Evolutionary conservation across 1,140 invertebrate species (phyloP).

Genomic region (Eulimnadia texana): DNA sequence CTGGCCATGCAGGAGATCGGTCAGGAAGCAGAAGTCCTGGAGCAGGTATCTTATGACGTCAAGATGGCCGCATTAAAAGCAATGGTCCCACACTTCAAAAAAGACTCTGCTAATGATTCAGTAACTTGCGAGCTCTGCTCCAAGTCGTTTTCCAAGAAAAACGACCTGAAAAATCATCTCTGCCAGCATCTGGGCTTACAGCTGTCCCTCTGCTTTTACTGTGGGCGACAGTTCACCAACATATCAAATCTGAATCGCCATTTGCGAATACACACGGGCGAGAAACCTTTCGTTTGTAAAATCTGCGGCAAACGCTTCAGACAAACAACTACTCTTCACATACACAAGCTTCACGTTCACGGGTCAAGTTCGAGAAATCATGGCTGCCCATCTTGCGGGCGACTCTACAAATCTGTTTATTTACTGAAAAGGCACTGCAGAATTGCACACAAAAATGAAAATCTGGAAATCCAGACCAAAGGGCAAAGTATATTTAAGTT

Average conservation of each 20-base stretch:
- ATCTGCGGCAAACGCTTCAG: slow-evolving; percentile 12
- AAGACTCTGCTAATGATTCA: too few relatives aligned
- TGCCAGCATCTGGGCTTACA: slow-evolving; percentile 23
- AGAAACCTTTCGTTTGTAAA: slow-evolving; percentile 5
- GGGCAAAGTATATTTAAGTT: slow-evolving; percentile 4
- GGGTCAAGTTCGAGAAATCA: slow-evolving; percentile 19
- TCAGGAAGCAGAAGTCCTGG: background rate
- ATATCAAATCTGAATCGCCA: slow-evolving; percentile 35
- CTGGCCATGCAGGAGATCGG: slow-evolving; percentile 7
- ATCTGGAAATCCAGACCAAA: background rate
- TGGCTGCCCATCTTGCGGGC: slow-evolving; percentile 16
- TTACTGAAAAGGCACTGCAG: slow-evolving; percentile 16
- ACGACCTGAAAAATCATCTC: slow-evolving; percentile 32
- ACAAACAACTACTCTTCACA: slow-evolving; percentile 33
- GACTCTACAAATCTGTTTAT: slow-evolving; percentile 18
- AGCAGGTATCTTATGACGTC: slow-evolving; percentile 2
- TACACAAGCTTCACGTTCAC: slow-evolving; percentile 34
- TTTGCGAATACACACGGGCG: slow-evolving; percentile 19
- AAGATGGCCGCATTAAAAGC: slow-evolving; percentile 7
- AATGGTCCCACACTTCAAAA: slow-evolving; percentile 1
- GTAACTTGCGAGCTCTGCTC: slow-evolving; percentile 19
- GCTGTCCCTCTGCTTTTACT: background rate
- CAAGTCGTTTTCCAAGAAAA: slow-evolving; percentile 22
- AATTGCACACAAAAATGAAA: slow-evolving; percentile 12
- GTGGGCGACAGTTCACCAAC: slow-evolving; percentile 23